A percentile compares a stretch with the other conserved stretches of the same genome.
phyloP scores from a whole-genome alignment of 2,888 invertebrate genomes.

The Microdon myrmicae region DNA sequence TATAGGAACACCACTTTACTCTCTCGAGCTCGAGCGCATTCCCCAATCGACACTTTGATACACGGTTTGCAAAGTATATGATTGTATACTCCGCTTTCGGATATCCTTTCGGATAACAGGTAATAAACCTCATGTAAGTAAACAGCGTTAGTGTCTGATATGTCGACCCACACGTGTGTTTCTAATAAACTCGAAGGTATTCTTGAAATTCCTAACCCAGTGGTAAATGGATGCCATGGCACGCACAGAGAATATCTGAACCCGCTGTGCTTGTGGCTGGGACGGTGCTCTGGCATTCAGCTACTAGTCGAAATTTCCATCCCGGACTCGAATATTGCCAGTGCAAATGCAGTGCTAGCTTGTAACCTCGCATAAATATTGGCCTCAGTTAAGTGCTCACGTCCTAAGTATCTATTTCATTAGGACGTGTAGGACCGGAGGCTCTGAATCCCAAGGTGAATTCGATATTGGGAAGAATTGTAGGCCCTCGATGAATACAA shows the following conservation, averaged over 20 bases:
- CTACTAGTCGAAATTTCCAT: no score
- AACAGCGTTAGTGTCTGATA: conserved; percentile 40
- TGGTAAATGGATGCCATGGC: conserved; percentile 38
- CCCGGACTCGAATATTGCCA: no score
- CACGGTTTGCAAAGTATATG: no score
- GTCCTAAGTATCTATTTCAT: conserved; percentile 44
- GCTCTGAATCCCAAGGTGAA: background rate
- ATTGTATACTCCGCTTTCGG: no score
- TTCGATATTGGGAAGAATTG: conserved; percentile 14
- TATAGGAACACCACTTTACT: no score
- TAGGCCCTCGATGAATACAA: conserved; percentile 29
- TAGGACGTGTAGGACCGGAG: conserved; percentile 39
- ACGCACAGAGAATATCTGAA: conserved; percentile 39
- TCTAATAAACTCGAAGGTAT: conserved; percentile 46
- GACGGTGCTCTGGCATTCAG: no score
- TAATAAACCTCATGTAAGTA: conserved; percentile 41
- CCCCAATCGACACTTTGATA: no score
- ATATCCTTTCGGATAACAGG: no score
- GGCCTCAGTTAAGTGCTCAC: conserved; percentile 46
- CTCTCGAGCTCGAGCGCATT: no score
- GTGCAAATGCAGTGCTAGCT: no score
- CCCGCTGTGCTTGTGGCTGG: no score
- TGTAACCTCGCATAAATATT: conserved; percentile 21
- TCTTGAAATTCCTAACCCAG: conserved; percentile 46
- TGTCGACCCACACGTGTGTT: conserved; percentile 36